phyloP scores from a whole-genome alignment of 1,140 invertebrate species.

The Planococcus citri region DNA sequence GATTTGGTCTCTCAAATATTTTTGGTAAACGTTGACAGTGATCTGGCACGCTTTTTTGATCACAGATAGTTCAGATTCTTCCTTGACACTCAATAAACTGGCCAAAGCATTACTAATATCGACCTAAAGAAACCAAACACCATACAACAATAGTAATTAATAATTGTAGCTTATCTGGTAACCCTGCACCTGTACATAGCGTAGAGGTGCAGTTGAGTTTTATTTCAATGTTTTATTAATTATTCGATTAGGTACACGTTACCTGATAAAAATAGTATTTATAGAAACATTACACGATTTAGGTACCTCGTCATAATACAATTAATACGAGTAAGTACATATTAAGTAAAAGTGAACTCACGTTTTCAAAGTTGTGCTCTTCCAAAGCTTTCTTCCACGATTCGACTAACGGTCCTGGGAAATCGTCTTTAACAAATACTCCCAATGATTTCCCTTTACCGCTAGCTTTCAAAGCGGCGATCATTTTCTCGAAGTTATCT shows the following conservation, averaged over 20 bases:
- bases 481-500: conserved; percentile 79
- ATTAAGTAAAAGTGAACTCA: conserved; percentile 33
- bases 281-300: background rate
- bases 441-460: conserved; percentile 82
- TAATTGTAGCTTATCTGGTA: no score
- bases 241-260: no score
- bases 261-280: no score
- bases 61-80: conserved; percentile 82
- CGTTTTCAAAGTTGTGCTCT: conserved; percentile 64
- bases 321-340: no score
- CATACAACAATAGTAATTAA: background rate
- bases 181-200: no score
- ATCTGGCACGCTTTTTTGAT: conserved; percentile 89
- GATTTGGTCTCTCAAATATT: conserved; percentile 93
- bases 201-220: no score
- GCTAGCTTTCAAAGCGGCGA: conserved; percentile 72
- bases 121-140: conserved; percentile 40
- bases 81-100: conserved; percentile 85
- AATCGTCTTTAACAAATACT: conserved; percentile 90
- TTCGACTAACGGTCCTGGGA: conserved; percentile 83
- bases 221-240: no score
- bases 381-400: conserved; percentile 70
- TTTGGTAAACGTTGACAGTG: conserved; percentile 88
- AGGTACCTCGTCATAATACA: no score
- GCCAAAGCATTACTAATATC: conserved; percentile 79